phyloP scores from a whole-genome alignment of 2,797 vertebrate genomes.

The Eulemur albifrons region DNA sequence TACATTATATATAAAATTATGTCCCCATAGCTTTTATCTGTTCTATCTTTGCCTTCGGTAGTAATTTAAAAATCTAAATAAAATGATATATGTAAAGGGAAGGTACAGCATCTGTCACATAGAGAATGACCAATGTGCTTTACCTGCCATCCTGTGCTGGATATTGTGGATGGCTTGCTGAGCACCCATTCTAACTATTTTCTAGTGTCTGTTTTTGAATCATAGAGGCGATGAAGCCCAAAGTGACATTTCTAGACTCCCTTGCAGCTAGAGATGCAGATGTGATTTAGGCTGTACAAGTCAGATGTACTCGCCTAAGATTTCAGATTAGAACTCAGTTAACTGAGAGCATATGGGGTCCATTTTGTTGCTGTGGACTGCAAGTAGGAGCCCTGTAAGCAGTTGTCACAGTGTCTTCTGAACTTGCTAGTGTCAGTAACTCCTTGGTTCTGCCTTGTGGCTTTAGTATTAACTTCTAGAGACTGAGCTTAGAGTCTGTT shows the following conservation, averaged over 20 bases:
- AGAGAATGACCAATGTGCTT: neutral
- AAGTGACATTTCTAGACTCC: neutral
- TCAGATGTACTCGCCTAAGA: neutral
- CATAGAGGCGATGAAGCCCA: neutral
- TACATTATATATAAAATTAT: neutral
- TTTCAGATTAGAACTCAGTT: neutral
- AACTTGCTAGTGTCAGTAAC: neutral
- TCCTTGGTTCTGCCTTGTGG: neutral
- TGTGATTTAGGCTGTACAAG: neutral
- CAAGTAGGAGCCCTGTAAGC: neutral
- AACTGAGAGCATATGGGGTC: neutral
- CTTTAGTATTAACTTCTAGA: neutral
- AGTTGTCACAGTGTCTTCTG: neutral
- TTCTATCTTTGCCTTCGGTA: neutral
- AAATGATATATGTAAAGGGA: neutral
- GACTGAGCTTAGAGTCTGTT: neutral
- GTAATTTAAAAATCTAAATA: neutral
- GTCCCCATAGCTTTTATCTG: neutral
- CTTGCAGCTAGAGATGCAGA: slow-evolving; percentile 17
- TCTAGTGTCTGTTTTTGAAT: neutral
- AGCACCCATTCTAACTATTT: neutral
- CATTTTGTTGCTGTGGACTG: neutral
- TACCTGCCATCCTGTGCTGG: neutral
- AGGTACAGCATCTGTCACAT: neutral
- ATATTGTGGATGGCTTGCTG: neutral